A percentile compares a stretch with the other conserved stretches of the same genome.
Conservation (phyloP, 2,888 invertebrate genomes). For the Andrena hattorfiana region DNA sequence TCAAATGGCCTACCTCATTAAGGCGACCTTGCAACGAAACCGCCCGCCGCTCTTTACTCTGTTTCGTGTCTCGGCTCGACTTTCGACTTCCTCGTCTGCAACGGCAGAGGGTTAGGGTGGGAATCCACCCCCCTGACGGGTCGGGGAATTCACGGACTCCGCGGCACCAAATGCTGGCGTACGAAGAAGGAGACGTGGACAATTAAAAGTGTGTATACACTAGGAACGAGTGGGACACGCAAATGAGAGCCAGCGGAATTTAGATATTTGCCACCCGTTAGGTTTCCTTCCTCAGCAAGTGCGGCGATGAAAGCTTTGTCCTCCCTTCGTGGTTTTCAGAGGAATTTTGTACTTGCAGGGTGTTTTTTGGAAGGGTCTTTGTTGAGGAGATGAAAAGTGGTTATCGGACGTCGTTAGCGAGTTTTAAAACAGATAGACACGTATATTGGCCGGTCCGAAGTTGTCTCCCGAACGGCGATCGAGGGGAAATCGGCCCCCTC, state of each 20-base stretch:
- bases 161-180: not conserved
- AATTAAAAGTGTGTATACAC: conserved; percentile 14
- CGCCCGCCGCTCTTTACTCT: not conserved
- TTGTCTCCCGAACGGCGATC: too few species aligned
- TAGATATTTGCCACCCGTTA: conserved; percentile 11
- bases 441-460: too few species aligned
- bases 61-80: not conserved
- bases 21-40: not conserved
- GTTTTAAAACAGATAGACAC: too few species aligned
- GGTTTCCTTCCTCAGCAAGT: not conserved
- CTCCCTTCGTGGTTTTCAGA: not conserved
- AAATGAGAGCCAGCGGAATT: conserved; percentile 27
- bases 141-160: not conserved
- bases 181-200: not conserved
- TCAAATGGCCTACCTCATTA: conserved; percentile 13
- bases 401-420: too few species aligned
- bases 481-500: too few species aligned
- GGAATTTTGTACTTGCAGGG: not conserved
- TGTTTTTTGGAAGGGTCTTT: too few species aligned
- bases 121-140: not conserved
- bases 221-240: not conserved
- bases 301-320: not conserved
- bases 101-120: not conserved
- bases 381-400: too few species aligned
- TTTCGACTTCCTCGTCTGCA: not conserved